These are phyloP conservation scores for Meandrina meandrites DNA, from an alignment of 92 coral and sea anemone species.

Conservation along the genomic window DNA sequence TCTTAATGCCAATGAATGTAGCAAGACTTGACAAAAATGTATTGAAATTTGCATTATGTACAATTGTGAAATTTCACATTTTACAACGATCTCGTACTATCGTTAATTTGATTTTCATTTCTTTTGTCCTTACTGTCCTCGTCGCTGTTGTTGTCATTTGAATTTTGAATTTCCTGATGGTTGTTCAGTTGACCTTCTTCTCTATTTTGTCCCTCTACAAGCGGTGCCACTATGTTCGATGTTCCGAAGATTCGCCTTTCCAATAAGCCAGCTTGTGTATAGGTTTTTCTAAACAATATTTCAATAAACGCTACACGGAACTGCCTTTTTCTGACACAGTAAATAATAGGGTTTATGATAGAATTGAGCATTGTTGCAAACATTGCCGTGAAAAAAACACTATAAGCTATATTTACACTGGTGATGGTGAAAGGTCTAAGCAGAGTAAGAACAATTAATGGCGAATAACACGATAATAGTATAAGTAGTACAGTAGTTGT, in stretches of 20 bases:
- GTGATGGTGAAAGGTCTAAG: background rate
- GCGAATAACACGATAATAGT: background rate
- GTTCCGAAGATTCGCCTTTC: background rate
- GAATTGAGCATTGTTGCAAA: background rate
- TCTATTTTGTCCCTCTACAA: too few species aligned
- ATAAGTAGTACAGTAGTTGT: background rate
- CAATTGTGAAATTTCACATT: too few species aligned
- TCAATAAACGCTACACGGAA: constrained; percentile 21
- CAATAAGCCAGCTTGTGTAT: background rate
- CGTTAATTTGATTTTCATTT: background rate
- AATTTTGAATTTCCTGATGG: too few species aligned
- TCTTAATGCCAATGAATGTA: too few species aligned
- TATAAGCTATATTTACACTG: background rate
- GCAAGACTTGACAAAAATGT: too few species aligned
- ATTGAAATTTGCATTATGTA: too few species aligned
- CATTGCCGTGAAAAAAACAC: background rate
- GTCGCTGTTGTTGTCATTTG: background rate
- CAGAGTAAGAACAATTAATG: background rate
- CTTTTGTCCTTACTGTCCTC: background rate
- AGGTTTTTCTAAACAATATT: background rate
- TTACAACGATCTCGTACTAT: too few species aligned
- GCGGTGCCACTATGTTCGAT: too few species aligned
- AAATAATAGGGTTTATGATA: background rate
- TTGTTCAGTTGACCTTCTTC: too few species aligned
- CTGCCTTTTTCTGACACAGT: background rate